Evolutionary conservation across 2,888 invertebrate genomes (phyloP).

Genomic region (Listrodromus nycthemerus): DNA sequence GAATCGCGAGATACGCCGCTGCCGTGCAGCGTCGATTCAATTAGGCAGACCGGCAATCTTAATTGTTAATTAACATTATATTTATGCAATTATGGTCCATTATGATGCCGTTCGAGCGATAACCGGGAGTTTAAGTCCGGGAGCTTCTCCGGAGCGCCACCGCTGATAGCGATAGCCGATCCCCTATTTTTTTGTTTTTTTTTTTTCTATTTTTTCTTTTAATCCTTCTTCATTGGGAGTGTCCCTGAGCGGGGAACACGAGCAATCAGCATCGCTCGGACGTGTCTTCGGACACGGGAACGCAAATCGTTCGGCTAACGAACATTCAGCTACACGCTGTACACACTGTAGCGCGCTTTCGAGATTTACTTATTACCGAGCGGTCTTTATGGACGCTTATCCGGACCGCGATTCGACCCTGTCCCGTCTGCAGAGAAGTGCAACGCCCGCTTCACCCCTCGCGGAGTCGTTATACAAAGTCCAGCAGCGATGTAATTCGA

Average conservation of each 20-base stretch:
- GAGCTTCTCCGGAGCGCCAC: slow-evolving; percentile 47
- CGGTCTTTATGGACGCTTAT: neutral
- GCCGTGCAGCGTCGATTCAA: slow-evolving; percentile 77
- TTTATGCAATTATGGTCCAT: slow-evolving; percentile 82
- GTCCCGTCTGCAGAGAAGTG: neutral
- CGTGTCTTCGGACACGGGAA: slow-evolving; percentile 31
- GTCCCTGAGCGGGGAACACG: neutral
- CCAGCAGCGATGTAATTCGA: slow-evolving; percentile 13
- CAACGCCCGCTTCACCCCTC: no score
- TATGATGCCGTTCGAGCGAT: slow-evolving; percentile 78
- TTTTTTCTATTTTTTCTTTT: neutral
- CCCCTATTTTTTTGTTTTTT: slow-evolving; percentile 18
- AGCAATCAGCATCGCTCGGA: slow-evolving; percentile 1
- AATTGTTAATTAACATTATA: slow-evolving; percentile 83
- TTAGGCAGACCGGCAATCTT: slow-evolving; percentile 81
- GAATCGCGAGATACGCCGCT: neutral
- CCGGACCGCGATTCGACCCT: slow-evolving; percentile 1
- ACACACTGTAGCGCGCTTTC: slow-evolving; percentile 11
- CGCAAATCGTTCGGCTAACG: slow-evolving; percentile 43
- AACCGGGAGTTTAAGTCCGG: slow-evolving; percentile 69
- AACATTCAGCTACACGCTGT: slow-evolving; percentile 42
- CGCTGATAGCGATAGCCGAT: slow-evolving; percentile 24
- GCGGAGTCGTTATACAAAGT: neutral
- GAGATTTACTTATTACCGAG: slow-evolving; percentile 48
- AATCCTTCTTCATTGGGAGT: slow-evolving; percentile 11